phyloP scores from a whole-genome alignment of 1,140 invertebrate genomes.

The Tachypleus tridentatus region DNA sequence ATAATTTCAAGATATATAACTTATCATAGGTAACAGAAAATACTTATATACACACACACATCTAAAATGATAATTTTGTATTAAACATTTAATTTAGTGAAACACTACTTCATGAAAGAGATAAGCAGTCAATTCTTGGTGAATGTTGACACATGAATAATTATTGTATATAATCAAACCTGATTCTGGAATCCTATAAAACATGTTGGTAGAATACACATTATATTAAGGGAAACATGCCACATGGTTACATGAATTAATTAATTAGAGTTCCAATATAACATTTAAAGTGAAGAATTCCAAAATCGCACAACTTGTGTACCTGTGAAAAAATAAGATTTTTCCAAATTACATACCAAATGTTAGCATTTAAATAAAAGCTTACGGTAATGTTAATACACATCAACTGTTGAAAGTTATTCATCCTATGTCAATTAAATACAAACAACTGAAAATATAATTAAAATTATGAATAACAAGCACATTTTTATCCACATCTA shows the following conservation, averaged over 20 bases:
- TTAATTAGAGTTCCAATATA: no score
- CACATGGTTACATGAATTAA: no score
- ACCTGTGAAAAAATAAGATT: no score
- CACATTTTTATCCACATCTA: background rate
- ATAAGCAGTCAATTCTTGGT: background rate
- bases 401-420: background rate
- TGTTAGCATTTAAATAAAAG: no score
- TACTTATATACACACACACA: background rate
- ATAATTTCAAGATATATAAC: background rate
- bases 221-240: no score
- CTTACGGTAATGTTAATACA: background rate
- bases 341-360: no score
- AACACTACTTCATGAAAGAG: background rate
- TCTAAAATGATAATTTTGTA: background rate
- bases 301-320: no score
- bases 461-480: background rate
- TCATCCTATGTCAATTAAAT: background rate
- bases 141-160: background rate
- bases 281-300: no score
- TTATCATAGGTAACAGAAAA: background rate
- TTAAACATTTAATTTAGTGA: background rate
- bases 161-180: no score
- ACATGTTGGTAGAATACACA: no score
- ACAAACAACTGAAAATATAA: slow-evolving; percentile 1
- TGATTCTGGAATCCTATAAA: no score